Conservation (phyloP, 2,797 vertebrate genomes). For the Acanthurus leucopareius region DNA sequence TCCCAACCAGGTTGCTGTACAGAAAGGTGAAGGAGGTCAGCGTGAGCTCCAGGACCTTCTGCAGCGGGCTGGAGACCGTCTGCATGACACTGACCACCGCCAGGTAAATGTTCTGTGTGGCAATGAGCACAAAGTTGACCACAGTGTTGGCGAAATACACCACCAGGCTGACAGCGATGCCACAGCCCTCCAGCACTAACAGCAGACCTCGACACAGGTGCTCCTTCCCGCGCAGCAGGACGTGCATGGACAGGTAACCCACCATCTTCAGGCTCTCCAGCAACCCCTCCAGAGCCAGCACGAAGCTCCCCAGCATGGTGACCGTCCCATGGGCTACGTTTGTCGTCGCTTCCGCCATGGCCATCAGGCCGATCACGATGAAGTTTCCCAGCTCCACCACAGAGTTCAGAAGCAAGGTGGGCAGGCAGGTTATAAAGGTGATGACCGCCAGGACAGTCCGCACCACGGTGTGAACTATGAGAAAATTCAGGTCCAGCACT, state of each 20-base stretch:
- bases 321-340: constrained; percentile 72
- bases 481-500: constrained; percentile 92
- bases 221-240: constrained; percentile 89
- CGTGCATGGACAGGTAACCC: constrained; percentile 90
- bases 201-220: constrained; percentile 88
- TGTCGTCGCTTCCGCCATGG: constrained; percentile 78
- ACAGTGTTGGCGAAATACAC: constrained; percentile 94
- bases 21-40: constrained; percentile 89
- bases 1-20: constrained; percentile 90
- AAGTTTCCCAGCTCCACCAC: constrained; percentile 85
- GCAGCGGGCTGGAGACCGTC: constrained; percentile 84
- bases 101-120: constrained; percentile 90
- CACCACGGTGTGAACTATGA: constrained; percentile 90
- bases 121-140: constrained; percentile 92
- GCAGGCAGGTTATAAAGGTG: constrained; percentile 86
- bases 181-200: constrained; percentile 86
- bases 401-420: constrained; percentile 80
- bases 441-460: constrained; percentile 84
- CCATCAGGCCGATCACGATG: constrained; percentile 73
- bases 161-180: constrained; percentile 90
- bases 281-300: constrained; percentile 85
- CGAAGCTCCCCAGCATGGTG: constrained; percentile 76
- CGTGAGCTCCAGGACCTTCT: constrained; percentile 86
- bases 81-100: constrained; percentile 87
- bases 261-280: constrained; percentile 92